A percentile compares a stretch with the other conserved stretches of the same genome.
Evolutionary conservation across 2,888 invertebrate genomes (phyloP).

Genomic region (Pheosia tremula): DNA sequence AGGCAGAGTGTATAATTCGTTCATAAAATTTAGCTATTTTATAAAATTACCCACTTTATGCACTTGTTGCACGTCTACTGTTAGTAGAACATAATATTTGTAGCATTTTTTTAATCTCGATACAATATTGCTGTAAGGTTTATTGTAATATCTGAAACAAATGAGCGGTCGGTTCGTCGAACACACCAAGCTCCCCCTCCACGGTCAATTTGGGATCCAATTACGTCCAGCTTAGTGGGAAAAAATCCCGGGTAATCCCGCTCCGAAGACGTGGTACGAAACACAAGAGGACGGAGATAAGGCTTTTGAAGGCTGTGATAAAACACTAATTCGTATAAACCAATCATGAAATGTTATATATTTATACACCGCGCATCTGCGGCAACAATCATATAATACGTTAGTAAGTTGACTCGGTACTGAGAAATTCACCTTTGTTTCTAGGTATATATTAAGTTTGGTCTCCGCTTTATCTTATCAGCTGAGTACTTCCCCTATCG

Average conservation of each 20-base stretch:
- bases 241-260: slow-evolving; percentile 78
- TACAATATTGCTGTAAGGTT: neutral
- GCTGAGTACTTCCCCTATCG: slow-evolving; percentile 35
- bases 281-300: slow-evolving; percentile 18
- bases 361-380: too few relatives aligned
- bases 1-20: too few relatives aligned
- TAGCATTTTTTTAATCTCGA: neutral
- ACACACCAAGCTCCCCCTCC: slow-evolving; percentile 33
- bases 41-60: too few relatives aligned
- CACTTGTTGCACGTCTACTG: too few relatives aligned
- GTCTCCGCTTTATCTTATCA: slow-evolving; percentile 22
- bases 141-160: slow-evolving; percentile 53
- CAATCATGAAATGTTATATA: too few relatives aligned
- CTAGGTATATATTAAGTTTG: neutral
- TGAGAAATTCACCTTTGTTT: neutral
- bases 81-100: neutral
- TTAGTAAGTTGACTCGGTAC: too few relatives aligned
- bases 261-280: slow-evolving; percentile 50
- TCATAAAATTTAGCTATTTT: too few relatives aligned
- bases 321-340: too few relatives aligned
- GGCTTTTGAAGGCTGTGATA: too few relatives aligned
- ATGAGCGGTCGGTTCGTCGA: slow-evolving; percentile 64
- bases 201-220: slow-evolving; percentile 83
- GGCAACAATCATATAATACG: too few relatives aligned
- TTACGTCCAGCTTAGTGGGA: slow-evolving; percentile 81